Evolutionary conservation across 1,140 invertebrate genomes (phyloP).

Genomic region (Drosophila grimshawi): DNA sequence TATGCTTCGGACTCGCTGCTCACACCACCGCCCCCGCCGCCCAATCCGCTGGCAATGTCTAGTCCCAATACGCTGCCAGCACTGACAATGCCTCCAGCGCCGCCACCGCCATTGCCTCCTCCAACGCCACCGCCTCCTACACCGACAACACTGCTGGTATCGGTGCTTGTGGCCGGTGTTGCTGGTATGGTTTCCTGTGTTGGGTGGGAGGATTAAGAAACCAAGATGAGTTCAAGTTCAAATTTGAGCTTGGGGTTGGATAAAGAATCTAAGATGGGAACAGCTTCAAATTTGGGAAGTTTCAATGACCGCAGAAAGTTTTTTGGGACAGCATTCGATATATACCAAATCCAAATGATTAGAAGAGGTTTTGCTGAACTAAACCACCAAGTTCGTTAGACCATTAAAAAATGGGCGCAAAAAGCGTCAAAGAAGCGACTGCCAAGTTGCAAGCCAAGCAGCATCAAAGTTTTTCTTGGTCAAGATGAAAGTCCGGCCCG

Average conservation of each 20-base stretch:
- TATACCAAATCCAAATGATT: slow-evolving; percentile 73
- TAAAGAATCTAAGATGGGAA: slow-evolving; percentile 13
- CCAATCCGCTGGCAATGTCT: slow-evolving; percentile 49
- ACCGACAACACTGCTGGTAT: slow-evolving; percentile 67
- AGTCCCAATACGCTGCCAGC: slow-evolving; percentile 32
- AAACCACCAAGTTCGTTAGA: slow-evolving; percentile 60
- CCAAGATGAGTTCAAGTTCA: slow-evolving; percentile 34
- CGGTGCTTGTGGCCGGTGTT: slow-evolving; percentile 76
- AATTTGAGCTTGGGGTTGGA: slow-evolving; percentile 15
- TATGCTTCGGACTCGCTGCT: slow-evolving; percentile 77
- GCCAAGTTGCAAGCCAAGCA: slow-evolving; percentile 5
- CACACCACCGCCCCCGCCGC: slow-evolving; percentile 51
- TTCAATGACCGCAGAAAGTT: slow-evolving; percentile 70
- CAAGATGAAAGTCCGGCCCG: slow-evolving; percentile 48
- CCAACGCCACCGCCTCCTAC: slow-evolving; percentile 45
- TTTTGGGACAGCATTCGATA: slow-evolving; percentile 63
- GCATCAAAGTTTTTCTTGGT: slow-evolving; percentile 57
- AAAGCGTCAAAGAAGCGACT: slow-evolving; percentile 58
- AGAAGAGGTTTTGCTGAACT: slow-evolving; percentile 33
- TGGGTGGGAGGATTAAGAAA: neutral
- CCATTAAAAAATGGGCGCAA: slow-evolving; percentile 71
- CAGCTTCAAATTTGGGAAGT: slow-evolving; percentile 50
- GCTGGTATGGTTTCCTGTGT: slow-evolving; percentile 74
- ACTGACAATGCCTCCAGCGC: slow-evolving; percentile 33
- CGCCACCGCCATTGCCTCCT: slow-evolving; percentile 38